Percentiles rank a stretch among this genome's conserved stretches.
These are phyloP conservation scores for Caenorhabditis zanzibari DNA, from an alignment of 2,888 invertebrate genomes.

Conservation along the genomic window DNA sequence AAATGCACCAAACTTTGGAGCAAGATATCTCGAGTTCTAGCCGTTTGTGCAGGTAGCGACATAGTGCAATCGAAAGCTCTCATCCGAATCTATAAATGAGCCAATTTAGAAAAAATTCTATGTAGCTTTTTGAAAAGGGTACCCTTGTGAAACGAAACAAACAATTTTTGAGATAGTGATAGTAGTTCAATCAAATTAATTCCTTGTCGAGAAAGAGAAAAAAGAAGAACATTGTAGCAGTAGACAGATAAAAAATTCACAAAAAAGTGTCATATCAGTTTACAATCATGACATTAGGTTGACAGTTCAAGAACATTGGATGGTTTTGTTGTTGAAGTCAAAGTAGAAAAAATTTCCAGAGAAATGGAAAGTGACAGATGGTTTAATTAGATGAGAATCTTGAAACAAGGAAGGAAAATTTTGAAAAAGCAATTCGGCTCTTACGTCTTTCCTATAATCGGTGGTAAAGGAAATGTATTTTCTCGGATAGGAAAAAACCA, in stretches of 20 bases:
- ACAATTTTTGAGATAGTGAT: background rate
- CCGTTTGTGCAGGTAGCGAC: too few species aligned
- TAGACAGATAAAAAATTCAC: background rate
- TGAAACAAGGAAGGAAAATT: background rate
- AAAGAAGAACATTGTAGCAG: background rate
- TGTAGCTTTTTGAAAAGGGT: too few species aligned
- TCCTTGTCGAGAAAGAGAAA: background rate
- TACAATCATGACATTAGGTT: background rate
- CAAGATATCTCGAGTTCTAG: too few species aligned
- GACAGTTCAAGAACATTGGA: background rate
- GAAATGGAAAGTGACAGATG: background rate
- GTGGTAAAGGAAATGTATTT: background rate
- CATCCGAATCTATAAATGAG: too few species aligned
- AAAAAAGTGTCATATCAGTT: conserved; percentile 9
- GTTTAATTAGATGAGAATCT: background rate
- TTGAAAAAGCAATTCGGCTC: background rate
- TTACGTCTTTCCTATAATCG: background rate
- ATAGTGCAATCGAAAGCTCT: too few species aligned
- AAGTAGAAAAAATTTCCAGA: background rate
- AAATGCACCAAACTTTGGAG: too few species aligned
- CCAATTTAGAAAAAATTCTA: too few species aligned
- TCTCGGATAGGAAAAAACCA: background rate
- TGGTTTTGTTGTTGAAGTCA: conserved; percentile 5
- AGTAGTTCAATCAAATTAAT: background rate
- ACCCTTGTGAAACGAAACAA: background rate